Evolutionary conservation across 2,888 invertebrate species (phyloP).

Genomic region (Anthophora plumipes): DNA sequence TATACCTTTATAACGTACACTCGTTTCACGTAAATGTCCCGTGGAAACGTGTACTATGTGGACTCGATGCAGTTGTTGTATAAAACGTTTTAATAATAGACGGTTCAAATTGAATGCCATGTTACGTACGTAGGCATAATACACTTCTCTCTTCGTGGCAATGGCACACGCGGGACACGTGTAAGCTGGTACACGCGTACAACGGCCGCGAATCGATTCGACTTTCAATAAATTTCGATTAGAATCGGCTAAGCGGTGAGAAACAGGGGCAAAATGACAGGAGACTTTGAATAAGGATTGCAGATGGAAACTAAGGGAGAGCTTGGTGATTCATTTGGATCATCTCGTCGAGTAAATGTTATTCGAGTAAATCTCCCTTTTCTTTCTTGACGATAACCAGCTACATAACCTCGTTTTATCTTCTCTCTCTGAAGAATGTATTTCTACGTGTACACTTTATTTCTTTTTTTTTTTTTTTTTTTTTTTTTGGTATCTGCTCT

Average conservation of each 20-base stretch:
- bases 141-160: constrained; percentile 33
- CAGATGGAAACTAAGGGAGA: constrained; percentile 13
- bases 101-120: constrained; percentile 17
- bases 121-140: constrained; percentile 2
- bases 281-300: constrained; percentile 7
- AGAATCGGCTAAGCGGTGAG: constrained; percentile 36
- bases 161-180: constrained; percentile 30
- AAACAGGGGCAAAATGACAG: constrained; percentile 2
- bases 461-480: too few species aligned
- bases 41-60: neutral
- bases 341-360: constrained; percentile 16
- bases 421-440: too few species aligned
- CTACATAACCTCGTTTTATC: constrained; percentile 69
- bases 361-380: constrained; percentile 30
- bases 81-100: constrained; percentile 35
- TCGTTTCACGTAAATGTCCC: neutral
- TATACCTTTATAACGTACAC: too few species aligned
- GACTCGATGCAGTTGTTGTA: neutral
- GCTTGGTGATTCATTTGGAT: constrained; percentile 45
- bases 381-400: constrained; percentile 66
- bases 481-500: too few species aligned
- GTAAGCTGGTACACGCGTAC: constrained; percentile 12
- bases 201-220: constrained; percentile 57
- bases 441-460: too few species aligned
- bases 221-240: constrained; percentile 69